These are phyloP conservation scores for Petrosia ficiformis DNA, from an alignment of 37 sponge, comb jelly and placozoan genomes.

Conservation along the genomic window DNA sequence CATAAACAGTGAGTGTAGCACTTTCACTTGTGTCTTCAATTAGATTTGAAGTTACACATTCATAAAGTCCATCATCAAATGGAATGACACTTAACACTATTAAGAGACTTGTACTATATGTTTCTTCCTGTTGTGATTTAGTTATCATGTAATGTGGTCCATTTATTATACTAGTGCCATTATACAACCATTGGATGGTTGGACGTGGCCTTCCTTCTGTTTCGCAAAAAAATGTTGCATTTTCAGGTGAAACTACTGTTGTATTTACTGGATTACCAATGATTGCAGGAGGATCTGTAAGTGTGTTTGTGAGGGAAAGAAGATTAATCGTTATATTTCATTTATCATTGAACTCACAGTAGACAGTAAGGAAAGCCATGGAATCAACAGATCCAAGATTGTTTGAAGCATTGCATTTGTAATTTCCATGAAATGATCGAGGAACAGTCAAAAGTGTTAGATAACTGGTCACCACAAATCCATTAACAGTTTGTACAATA, in stretches of 20 bases:
- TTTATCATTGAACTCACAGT: background rate
- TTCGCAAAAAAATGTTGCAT: constrained; percentile 32
- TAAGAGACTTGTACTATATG: constrained; percentile 22
- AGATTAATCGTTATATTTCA: background rate
- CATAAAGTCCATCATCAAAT: constrained; percentile 36
- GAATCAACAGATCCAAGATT: background rate
- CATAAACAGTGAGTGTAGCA: constrained; percentile 44
- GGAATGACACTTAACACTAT: constrained; percentile 6
- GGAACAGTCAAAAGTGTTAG: background rate
- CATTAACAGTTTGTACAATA: background rate
- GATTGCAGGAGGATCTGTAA: constrained; percentile 44
- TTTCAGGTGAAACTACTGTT: constrained; percentile 8
- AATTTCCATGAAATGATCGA: background rate
- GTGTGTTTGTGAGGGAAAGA: background rate
- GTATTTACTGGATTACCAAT: constrained; percentile 10
- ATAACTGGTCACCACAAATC: background rate
- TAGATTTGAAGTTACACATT: constrained; percentile 46
- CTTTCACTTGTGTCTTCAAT: background rate
- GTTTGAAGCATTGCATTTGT: background rate
- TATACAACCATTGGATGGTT: constrained; percentile 40
- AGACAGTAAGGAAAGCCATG: background rate
- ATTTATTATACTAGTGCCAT: background rate
- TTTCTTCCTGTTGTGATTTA: background rate
- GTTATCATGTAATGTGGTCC: background rate
- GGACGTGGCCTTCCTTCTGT: constrained; percentile 53